Percentiles rank a stretch among this genome's conserved stretches.
phyloP scores from a whole-genome alignment of 2,888 invertebrate species.

The Cephus rjabovi region DNA sequence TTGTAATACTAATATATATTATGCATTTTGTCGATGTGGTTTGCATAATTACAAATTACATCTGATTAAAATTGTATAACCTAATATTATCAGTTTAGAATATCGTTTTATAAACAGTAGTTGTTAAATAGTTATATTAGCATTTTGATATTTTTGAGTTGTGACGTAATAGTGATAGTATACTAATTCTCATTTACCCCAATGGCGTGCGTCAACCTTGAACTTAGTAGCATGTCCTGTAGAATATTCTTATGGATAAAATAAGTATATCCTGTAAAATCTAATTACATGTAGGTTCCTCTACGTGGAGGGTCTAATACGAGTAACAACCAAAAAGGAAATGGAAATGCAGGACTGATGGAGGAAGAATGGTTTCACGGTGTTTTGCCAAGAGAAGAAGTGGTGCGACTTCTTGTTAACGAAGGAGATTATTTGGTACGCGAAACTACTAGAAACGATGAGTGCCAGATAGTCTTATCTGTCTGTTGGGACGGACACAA shows the following conservation, averaged over 20 bases:
- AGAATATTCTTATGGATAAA: not conserved
- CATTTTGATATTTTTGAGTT: not conserved
- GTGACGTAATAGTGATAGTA: not conserved
- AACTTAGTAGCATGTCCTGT: not conserved
- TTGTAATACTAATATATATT: not conserved
- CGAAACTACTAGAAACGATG: conserved; percentile 92
- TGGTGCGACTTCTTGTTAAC: conserved; percentile 87
- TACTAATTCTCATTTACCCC: not conserved
- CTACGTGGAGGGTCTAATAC: conserved; percentile 53
- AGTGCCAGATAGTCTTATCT: conserved; percentile 92
- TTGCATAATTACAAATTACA: not conserved
- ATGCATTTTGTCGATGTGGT: not conserved
- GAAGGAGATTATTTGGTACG: conserved; percentile 96
- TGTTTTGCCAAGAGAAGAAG: conserved; percentile 94
- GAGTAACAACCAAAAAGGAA: conserved; percentile 54
- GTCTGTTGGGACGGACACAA: conserved; percentile 97
- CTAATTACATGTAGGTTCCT: conserved; percentile 44
- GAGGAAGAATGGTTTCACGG: conserved; percentile 99
- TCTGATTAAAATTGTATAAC: not conserved
- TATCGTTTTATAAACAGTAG: not conserved
- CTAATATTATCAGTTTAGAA: not conserved
- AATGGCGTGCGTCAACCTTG: not conserved
- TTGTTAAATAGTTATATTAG: not conserved
- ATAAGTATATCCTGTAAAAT: not conserved
- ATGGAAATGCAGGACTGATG: conserved; percentile 77